Conservation (phyloP, 2,797 vertebrate genomes). For the Mormyrops attenuatus region DNA sequence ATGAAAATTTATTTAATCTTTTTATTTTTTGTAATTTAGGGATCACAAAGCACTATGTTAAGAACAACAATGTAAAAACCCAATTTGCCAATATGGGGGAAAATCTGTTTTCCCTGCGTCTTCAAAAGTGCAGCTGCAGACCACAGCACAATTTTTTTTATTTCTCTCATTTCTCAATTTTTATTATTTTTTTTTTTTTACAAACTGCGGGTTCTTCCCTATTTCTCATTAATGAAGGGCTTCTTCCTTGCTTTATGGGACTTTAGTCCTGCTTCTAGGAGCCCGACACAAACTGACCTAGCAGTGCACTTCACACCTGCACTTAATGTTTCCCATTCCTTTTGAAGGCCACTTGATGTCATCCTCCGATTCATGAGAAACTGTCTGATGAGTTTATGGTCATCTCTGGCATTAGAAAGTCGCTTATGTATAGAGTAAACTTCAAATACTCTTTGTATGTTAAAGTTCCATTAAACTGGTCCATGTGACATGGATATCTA, state of each 20-base stretch:
- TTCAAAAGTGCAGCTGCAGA: background rate
- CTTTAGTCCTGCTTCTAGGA: background rate
- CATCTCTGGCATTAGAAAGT: background rate
- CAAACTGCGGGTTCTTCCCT: background rate
- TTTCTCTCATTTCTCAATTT: background rate
- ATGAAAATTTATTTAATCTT: background rate
- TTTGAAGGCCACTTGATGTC: background rate
- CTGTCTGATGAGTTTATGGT: background rate
- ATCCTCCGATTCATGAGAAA: background rate
- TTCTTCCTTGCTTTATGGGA: background rate
- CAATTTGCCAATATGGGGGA: background rate
- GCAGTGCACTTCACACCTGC: background rate
- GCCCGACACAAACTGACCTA: background rate
- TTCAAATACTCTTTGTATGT: background rate
- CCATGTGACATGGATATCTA: background rate
- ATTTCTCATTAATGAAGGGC: background rate
- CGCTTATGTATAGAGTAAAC: background rate
- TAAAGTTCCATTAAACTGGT: background rate
- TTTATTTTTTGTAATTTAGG: background rate
- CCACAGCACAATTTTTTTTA: background rate
- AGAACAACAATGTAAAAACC: background rate
- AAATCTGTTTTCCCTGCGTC: background rate
- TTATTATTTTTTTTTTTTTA: background rate
- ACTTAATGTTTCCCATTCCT: background rate
- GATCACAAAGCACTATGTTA: background rate